A percentile compares a stretch with the other conserved stretches of the same genome.
phyloP scores from a whole-genome alignment of 1,140 invertebrate species.

The Cyclargus thomasi region DNA sequence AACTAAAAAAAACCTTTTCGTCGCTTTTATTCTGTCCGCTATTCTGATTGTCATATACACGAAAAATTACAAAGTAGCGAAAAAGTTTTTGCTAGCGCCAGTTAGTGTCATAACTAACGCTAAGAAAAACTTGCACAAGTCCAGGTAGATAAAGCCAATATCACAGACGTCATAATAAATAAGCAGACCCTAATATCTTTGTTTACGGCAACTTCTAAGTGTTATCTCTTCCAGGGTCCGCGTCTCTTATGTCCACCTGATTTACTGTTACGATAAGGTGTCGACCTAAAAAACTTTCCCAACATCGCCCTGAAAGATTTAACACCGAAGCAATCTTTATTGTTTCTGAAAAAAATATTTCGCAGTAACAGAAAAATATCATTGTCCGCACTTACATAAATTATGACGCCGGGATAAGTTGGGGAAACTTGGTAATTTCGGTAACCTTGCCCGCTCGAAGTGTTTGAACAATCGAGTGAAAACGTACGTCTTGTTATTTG shows the following conservation, averaged over 20 bases:
- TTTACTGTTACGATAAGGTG: slow-evolving; percentile 70
- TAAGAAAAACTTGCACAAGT: neutral
- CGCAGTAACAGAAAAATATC: slow-evolving; percentile 21
- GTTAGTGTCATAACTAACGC: no score
- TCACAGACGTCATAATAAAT: neutral
- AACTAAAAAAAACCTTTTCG: no score
- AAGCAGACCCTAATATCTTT: slow-evolving; percentile 44
- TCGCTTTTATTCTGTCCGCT: no score
- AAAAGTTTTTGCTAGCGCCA: no score
- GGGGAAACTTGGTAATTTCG: neutral
- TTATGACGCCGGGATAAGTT: neutral
- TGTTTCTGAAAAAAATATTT: slow-evolving; percentile 35
- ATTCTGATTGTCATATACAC: no score
- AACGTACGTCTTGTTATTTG: neutral
- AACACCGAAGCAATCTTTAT: slow-evolving; percentile 46
- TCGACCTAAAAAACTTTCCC: slow-evolving; percentile 67
- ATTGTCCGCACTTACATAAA: slow-evolving; percentile 11
- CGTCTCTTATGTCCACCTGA: slow-evolving; percentile 69
- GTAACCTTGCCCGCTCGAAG: neutral
- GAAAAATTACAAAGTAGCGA: no score
- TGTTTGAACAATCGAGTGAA: neutral
- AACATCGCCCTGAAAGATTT: slow-evolving; percentile 60
- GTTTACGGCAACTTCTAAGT: slow-evolving; percentile 60
- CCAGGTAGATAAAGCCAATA: neutral
- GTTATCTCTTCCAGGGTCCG: slow-evolving; percentile 64